Evolutionary conservation across 2,113 vertebrate genomes (phyloP).

Genomic region (Tenrec ecaudatus): DNA sequence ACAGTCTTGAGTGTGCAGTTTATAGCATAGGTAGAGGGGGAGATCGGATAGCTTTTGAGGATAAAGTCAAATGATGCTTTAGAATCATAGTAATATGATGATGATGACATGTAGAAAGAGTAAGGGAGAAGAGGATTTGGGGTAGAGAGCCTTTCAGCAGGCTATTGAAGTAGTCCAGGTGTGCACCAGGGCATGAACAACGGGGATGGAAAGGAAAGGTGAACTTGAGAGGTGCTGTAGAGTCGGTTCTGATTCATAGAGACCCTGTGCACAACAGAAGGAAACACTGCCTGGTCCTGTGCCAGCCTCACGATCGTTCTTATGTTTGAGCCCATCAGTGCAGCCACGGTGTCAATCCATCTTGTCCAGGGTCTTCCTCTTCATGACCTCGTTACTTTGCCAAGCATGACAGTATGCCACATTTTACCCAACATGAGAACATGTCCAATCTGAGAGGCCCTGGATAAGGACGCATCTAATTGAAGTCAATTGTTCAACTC

Average conservation of each 20-base stretch:
- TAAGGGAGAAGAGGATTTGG: neutral
- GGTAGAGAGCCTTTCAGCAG: neutral
- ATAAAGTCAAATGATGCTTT: slow-evolving; percentile 7
- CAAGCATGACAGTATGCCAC: no score
- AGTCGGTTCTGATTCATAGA: neutral
- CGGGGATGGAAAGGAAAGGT: neutral
- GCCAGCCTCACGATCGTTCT: no score
- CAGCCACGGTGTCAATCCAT: no score
- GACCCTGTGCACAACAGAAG: no score
- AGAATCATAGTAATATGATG: neutral
- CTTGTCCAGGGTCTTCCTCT: no score
- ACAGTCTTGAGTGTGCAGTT: slow-evolving; percentile 12
- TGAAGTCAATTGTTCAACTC: neutral
- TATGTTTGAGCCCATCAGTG: no score
- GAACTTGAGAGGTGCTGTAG: neutral
- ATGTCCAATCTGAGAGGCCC: neutral
- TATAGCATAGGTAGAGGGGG: neutral
- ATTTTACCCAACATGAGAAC: no score
- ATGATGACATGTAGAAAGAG: neutral
- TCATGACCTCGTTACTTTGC: no score
- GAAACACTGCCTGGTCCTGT: no score
- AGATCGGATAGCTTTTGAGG: neutral
- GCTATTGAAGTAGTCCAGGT: no score
- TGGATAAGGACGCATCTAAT: neutral
- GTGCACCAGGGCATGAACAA: neutral